Conservation (phyloP, 2,797 vertebrate genomes). For the Loris lydekkerianus region DNA sequence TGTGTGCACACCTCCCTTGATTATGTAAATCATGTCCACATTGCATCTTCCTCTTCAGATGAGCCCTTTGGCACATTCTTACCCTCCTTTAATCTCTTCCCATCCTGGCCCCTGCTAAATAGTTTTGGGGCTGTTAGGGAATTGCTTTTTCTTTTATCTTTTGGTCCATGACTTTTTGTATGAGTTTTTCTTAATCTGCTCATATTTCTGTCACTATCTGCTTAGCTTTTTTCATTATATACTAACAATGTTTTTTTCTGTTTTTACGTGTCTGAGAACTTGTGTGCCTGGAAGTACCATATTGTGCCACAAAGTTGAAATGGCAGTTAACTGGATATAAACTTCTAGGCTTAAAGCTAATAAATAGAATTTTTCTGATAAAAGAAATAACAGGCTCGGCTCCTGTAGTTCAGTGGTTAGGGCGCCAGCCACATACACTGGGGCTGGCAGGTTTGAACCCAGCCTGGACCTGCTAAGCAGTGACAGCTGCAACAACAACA, state of each 20-base stretch:
- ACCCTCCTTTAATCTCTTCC: not conserved
- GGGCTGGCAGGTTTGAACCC: too few relatives aligned
- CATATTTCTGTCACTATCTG: not conserved
- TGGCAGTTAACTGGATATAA: not conserved
- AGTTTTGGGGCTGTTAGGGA: not conserved
- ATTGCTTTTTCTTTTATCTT: slow-evolving; percentile 20
- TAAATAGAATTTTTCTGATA: not conserved
- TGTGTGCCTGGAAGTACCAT: not conserved
- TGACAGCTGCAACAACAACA: too few relatives aligned
- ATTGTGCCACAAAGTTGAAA: not conserved
- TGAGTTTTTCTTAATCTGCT: not conserved
- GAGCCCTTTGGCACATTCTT: not conserved
- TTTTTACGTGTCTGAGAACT: not conserved
- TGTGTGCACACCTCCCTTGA: not conserved
- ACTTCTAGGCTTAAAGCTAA: slow-evolving; percentile 37
- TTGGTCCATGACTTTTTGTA: not conserved
- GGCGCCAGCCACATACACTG: too few relatives aligned
- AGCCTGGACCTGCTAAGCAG: too few relatives aligned
- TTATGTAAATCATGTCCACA: not conserved
- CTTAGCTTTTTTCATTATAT: not conserved
- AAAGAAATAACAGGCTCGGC: too few relatives aligned
- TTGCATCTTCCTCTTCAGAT: not conserved
- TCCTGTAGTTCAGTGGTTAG: too few relatives aligned
- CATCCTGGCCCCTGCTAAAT: not conserved
- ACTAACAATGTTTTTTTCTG: not conserved